phyloP scores from a whole-genome alignment of 2,888 invertebrate species.

The Hoplodrina ambigua region DNA sequence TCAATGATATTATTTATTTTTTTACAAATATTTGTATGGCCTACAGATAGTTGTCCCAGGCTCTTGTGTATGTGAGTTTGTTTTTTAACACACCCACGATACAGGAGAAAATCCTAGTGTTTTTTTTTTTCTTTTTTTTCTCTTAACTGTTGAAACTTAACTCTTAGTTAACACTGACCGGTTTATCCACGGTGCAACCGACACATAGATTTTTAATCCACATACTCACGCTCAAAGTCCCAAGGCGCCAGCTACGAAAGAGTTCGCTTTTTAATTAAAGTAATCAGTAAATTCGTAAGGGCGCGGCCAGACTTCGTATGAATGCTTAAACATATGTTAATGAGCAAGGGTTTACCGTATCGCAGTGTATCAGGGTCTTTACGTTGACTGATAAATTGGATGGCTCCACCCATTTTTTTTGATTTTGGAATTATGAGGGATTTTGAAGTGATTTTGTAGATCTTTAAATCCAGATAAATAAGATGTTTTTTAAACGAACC shows the following conservation, averaged over 20 bases:
- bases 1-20: no score
- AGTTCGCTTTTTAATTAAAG: conserved; percentile 88
- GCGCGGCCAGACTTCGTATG: conserved; percentile 75
- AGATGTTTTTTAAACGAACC: neutral
- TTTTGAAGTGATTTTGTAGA: conserved; percentile 26
- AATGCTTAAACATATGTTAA: conserved; percentile 65
- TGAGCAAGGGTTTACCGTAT: conserved; percentile 64
- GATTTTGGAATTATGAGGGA: conserved; percentile 55
- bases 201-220: conserved; percentile 83
- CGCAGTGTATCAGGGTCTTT: conserved; percentile 56
- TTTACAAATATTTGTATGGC: no score
- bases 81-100: no score
- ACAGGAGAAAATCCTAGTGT: no score
- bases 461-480: neutral
- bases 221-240: conserved; percentile 78
- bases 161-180: conserved; percentile 7
- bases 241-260: conserved; percentile 80
- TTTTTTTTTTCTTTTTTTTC: no score
- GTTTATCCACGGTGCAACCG: conserved; percentile 40
- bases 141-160: conserved; percentile 14
- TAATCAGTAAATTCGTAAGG: conserved; percentile 88
- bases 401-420: conserved; percentile 54
- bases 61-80: no score
- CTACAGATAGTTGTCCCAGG: no score
- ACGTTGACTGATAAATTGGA: conserved; percentile 50